Evolutionary conservation across 2,888 invertebrate genomes (phyloP).

Genomic region (Drosophila tanythrix): DNA sequence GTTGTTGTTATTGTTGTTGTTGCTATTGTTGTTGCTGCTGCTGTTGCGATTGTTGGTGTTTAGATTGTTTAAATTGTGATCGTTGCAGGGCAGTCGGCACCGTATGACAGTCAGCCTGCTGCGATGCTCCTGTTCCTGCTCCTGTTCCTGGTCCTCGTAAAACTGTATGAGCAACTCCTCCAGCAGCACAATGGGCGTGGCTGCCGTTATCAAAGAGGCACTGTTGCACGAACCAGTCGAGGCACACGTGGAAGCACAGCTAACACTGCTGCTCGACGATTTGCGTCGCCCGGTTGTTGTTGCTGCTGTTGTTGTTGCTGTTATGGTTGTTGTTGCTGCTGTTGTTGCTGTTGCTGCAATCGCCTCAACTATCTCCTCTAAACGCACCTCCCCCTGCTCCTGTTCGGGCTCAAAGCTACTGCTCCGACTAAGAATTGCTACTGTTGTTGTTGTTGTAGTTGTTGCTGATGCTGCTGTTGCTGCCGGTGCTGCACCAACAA

Average conservation of each 20-base stretch:
- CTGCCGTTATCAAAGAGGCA: constrained; percentile 35
- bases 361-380: constrained; percentile 11
- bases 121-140: constrained; percentile 25
- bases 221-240: constrained; percentile 31
- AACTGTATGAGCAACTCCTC: constrained; percentile 84
- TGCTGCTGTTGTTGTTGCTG: constrained; percentile 45
- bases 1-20: constrained; percentile 42
- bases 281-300: constrained; percentile 73
- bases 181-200: constrained; percentile 75
- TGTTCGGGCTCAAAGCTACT: constrained; percentile 45
- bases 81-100: constrained; percentile 56
- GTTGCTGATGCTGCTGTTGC: constrained; percentile 20
- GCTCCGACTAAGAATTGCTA: constrained; percentile 36
- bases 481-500: constrained; percentile 41
- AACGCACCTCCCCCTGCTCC: constrained; percentile 10
- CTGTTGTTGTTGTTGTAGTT: constrained; percentile 26
- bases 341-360: constrained; percentile 36
- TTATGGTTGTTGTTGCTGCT: constrained; percentile 15
- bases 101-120: constrained; percentile 81
- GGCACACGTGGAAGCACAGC: constrained; percentile 42
- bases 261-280: constrained; percentile 71
- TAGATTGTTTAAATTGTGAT: constrained; percentile 21
- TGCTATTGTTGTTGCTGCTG: constrained; percentile 34
- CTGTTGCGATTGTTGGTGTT: constrained; percentile 47
- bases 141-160: constrained; percentile 84